A percentile compares a stretch with the other conserved stretches of the same genome.
Conservation (phyloP, 2,888 invertebrate species). For the Mesorhabditis sp. region DNA sequence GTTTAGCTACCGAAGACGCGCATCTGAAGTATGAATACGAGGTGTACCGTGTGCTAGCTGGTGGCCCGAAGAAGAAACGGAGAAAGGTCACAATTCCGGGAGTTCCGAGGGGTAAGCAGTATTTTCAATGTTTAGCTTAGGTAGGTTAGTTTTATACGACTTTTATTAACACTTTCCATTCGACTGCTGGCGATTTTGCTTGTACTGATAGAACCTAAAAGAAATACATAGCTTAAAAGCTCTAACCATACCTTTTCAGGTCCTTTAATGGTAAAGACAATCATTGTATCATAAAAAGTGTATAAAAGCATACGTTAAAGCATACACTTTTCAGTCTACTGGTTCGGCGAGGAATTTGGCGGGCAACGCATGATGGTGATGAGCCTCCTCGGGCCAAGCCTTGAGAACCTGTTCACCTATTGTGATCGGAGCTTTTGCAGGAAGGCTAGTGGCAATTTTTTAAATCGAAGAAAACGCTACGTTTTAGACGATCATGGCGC, state of each 20-base stretch:
- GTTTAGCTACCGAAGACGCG: constrained; percentile 25
- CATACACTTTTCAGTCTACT: constrained; percentile 21
- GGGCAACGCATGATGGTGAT: constrained; percentile 42
- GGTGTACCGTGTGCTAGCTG: constrained; percentile 19
- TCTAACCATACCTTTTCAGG: too few relatives aligned
- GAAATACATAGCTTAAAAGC: too few relatives aligned
- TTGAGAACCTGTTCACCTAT: constrained; percentile 43
- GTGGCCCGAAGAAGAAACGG: constrained; percentile 26
- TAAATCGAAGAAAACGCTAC: background rate
- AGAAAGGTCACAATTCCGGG: constrained; percentile 18
- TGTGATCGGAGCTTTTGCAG: constrained; percentile 33
- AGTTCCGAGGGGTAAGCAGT: background rate
- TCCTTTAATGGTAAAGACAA: too few relatives aligned
- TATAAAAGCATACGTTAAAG: too few relatives aligned
- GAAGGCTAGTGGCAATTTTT: constrained; percentile 16
- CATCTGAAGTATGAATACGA: constrained; percentile 41
- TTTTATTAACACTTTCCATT: too few relatives aligned
- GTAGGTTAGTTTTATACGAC: too few relatives aligned
- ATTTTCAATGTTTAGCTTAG: too few relatives aligned
- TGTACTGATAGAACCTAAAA: too few relatives aligned
- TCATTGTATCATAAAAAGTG: too few relatives aligned
- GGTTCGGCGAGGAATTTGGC: constrained; percentile 29
- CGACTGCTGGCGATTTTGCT: too few relatives aligned
- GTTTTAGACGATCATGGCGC: constrained; percentile 31
- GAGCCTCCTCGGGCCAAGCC: constrained; percentile 43